A percentile compares a stretch with the other conserved stretches of the same genome.
phyloP scores from a whole-genome alignment of 2,888 invertebrate species.

The Ichneumon xanthorius region DNA sequence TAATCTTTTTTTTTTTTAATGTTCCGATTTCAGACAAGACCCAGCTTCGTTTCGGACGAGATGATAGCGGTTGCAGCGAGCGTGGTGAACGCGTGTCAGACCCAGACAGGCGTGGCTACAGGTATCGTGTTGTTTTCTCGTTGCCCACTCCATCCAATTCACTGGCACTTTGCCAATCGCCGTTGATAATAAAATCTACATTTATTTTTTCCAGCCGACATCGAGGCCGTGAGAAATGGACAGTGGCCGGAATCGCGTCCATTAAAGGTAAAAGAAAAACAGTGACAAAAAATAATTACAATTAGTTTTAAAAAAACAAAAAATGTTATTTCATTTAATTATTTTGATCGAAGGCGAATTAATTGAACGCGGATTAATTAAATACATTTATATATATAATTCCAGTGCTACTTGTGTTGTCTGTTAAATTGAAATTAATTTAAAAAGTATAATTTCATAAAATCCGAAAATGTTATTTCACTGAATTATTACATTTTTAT shows the following conservation, averaged over 20 bases:
- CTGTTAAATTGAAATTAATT: slow-evolving; percentile 67
- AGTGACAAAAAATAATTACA: slow-evolving; percentile 1
- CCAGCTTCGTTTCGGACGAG: slow-evolving; percentile 81
- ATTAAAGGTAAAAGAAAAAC: slow-evolving; percentile 77
- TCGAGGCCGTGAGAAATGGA: slow-evolving; percentile 81
- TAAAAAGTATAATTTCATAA: too few relatives aligned
- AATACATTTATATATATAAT: neutral
- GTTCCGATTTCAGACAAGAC: slow-evolving; percentile 76
- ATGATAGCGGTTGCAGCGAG: slow-evolving; percentile 81
- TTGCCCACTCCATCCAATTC: neutral
- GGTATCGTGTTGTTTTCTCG: slow-evolving; percentile 71
- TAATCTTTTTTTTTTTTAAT: neutral
- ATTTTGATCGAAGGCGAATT: neutral
- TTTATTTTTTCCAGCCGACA: slow-evolving; percentile 77
- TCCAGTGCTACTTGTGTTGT: slow-evolving; percentile 84
- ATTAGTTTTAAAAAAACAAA: neutral
- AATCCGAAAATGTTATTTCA: too few relatives aligned
- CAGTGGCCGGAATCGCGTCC: slow-evolving; percentile 80
- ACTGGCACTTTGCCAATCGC: neutral
- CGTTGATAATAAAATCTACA: slow-evolving; percentile 3
- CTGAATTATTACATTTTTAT: too few relatives aligned
- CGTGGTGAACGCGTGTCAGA: slow-evolving; percentile 82
- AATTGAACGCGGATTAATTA: neutral
- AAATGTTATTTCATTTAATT: neutral
- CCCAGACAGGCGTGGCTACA: slow-evolving; percentile 80